phyloP scores from a whole-genome alignment of 35 echinoderm and acorn worm genomes.

The Holothuria glaberrima region DNA sequence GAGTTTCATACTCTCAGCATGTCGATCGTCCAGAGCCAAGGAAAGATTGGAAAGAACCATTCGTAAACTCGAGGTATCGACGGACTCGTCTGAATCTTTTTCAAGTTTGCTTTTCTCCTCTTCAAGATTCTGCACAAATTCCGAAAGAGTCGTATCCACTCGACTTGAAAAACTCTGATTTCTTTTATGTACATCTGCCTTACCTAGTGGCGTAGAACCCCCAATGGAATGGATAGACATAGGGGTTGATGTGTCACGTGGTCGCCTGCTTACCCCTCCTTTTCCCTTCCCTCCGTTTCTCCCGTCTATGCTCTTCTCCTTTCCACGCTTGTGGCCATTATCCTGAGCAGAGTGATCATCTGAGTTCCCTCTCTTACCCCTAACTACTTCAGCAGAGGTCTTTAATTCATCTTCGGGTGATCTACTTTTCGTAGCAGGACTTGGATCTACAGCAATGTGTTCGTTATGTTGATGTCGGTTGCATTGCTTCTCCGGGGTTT shows the following conservation, averaged over 20 bases:
- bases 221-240: too few relatives aligned
- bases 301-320: not conserved
- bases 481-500: not conserved
- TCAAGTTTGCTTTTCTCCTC: not conserved
- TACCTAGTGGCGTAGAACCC: not conserved
- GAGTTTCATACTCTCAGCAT: slow-evolving; percentile 34
- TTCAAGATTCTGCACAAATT: slow-evolving; percentile 19
- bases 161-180: not conserved
- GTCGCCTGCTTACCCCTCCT: not conserved
- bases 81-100: not conserved
- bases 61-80: slow-evolving; percentile 3
- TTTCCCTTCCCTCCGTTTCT: not conserved
- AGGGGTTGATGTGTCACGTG: not conserved
- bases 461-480: slow-evolving; percentile 1
- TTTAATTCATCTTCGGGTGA: not conserved
- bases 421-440: not conserved
- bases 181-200: not conserved
- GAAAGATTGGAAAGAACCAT: slow-evolving; percentile 17
- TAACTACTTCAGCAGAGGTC: not conserved
- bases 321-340: not conserved
- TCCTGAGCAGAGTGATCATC: not conserved
- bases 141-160: not conserved
- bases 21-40: slow-evolving; percentile 9
- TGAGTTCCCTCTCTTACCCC: not conserved
- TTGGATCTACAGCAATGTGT: not conserved